phyloP scores from a whole-genome alignment of 1,140 invertebrate species.

The Heliconius melpomene region DNA sequence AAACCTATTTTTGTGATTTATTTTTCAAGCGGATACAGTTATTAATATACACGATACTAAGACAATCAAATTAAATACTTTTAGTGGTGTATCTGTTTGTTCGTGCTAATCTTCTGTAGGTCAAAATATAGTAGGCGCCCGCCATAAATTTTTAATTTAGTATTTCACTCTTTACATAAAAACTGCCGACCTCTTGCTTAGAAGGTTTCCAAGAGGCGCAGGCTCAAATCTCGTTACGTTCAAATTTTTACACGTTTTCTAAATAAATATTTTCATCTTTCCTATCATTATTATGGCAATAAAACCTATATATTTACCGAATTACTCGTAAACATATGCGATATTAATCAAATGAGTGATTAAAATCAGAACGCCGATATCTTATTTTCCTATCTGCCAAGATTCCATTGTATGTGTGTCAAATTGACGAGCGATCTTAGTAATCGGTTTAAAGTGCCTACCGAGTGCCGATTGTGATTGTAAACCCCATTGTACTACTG shows the following conservation, averaged over 20 bases:
- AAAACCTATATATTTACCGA: not conserved
- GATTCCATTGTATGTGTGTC: conserved; percentile 65
- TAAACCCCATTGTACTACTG: conserved; percentile 70
- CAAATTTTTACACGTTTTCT: too few species aligned
- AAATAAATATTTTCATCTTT: too few species aligned
- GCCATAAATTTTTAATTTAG: too few species aligned
- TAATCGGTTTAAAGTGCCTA: conserved; percentile 74
- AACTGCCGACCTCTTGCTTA: too few species aligned
- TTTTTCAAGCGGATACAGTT: not conserved
- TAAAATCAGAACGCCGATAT: conserved; percentile 60
- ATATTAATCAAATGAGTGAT: conserved; percentile 44
- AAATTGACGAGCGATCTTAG: conserved; percentile 64
- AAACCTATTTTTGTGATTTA: not conserved
- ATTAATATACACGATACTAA: too few species aligned
- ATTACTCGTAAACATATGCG: conserved; percentile 16
- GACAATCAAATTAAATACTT: too few species aligned
- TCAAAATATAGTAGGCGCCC: too few species aligned
- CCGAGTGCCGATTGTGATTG: conserved; percentile 71
- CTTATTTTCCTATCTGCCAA: conserved; percentile 60
- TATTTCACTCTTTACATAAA: too few species aligned
- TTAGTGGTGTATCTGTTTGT: too few species aligned
- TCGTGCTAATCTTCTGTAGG: too few species aligned
- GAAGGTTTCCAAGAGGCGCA: too few species aligned
- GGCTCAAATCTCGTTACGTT: too few species aligned
- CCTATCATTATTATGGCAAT: not conserved